Percentiles rank a stretch among this genome's conserved stretches.
Evolutionary conservation across 2,888 invertebrate genomes (phyloP).

Genomic region (Hypomecis punctinalis): DNA sequence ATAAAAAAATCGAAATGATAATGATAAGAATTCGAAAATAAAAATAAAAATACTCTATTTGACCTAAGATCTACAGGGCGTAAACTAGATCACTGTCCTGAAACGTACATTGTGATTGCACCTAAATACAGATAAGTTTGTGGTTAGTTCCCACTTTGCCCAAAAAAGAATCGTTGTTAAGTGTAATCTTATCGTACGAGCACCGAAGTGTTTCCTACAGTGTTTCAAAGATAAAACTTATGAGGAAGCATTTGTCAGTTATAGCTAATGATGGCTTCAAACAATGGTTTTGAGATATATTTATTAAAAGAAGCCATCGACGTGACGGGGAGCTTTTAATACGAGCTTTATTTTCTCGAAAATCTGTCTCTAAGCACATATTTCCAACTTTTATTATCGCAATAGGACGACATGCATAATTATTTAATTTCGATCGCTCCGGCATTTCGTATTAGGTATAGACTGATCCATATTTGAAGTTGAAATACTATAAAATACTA

Average conservation of each 20-base stretch:
- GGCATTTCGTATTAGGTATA: too few species aligned
- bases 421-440: too few species aligned
- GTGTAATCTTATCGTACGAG: conserved; percentile 62
- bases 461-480: too few species aligned
- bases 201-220: conserved; percentile 43
- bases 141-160: conserved; percentile 41
- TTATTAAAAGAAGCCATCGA: conserved; percentile 1
- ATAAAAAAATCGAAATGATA: too few species aligned
- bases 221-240: conserved; percentile 38
- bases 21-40: too few species aligned
- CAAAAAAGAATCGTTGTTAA: conserved; percentile 68
- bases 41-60: too few species aligned
- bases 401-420: too few species aligned
- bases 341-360: too few species aligned
- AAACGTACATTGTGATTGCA: conserved; percentile 13
- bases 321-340: background rate
- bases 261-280: conserved; percentile 31
- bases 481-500: too few species aligned
- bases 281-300: conserved; percentile 25
- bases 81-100: conserved; percentile 9
- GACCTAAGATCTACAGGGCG: too few species aligned
- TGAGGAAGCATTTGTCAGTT: conserved; percentile 40
- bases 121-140: conserved; percentile 20
- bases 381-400: too few species aligned
- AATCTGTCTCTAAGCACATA: too few species aligned